phyloP scores from a whole-genome alignment of 2,888 invertebrate species.

The Drosophila merina region DNA sequence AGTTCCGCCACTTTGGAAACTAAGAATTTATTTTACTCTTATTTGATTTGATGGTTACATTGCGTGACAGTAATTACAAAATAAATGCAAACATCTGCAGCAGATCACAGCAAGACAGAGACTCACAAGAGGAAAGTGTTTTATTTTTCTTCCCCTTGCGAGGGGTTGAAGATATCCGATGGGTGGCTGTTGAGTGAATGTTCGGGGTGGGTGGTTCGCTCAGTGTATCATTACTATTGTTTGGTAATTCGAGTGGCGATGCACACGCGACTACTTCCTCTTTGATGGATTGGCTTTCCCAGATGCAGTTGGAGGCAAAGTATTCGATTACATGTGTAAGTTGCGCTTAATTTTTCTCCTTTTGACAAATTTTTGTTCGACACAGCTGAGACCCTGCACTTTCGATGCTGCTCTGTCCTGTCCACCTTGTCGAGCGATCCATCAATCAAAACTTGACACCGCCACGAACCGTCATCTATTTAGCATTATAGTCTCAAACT shows the following conservation, averaged over 20 bases:
- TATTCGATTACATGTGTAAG: constrained; percentile 79
- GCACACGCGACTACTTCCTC: constrained; percentile 39
- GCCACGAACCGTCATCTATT: constrained; percentile 66
- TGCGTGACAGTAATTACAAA: constrained; percentile 83
- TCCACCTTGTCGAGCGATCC: constrained; percentile 53
- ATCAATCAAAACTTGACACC: constrained; percentile 55
- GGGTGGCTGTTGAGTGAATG: constrained; percentile 13
- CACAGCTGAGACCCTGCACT: constrained; percentile 69
- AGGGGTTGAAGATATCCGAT: constrained; percentile 25
- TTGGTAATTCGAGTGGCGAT: constrained; percentile 70
- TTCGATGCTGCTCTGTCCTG: constrained; percentile 2
- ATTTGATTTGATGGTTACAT: constrained; percentile 81
- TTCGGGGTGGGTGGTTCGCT: constrained; percentile 18
- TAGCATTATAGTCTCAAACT: constrained; percentile 48
- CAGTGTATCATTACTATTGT: constrained; percentile 51
- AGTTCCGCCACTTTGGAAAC: constrained; percentile 29
- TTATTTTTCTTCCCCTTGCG: constrained; percentile 5
- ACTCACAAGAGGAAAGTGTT: constrained; percentile 39
- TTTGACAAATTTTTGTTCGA: constrained; percentile 73
- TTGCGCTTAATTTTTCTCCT: constrained; percentile 59
- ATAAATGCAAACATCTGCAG: constrained; percentile 82
- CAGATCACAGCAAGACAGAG: constrained; percentile 65
- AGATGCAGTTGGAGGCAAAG: constrained; percentile 57
- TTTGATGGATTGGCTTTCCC: constrained; percentile 73
- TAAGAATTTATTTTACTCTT: constrained; percentile 46